A percentile compares a stretch with the other conserved stretches of the same genome.
Conservation (phyloP, 1,140 invertebrate genomes). For the Hypothenemus hampei region DNA sequence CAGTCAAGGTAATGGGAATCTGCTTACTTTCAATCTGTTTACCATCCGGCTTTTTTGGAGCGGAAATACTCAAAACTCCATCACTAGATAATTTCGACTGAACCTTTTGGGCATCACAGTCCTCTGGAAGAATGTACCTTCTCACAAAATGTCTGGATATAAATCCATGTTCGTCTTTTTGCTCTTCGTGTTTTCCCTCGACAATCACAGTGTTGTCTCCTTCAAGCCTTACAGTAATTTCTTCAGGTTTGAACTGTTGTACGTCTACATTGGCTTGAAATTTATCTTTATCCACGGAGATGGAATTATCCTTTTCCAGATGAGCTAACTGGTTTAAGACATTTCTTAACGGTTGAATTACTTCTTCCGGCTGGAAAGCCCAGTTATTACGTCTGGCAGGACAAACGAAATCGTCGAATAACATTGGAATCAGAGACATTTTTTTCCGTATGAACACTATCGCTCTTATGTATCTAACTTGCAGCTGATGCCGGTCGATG, state of each 20-base stretch:
- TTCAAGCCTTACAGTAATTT: slow-evolving; percentile 56
- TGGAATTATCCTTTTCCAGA: slow-evolving; percentile 27
- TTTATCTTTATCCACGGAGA: slow-evolving; percentile 46
- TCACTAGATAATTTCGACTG: slow-evolving; percentile 57
- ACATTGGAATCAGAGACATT: slow-evolving; percentile 1
- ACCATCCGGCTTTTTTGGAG: slow-evolving; percentile 51
- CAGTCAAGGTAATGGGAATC: slow-evolving; percentile 50
- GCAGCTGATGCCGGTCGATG: neutral
- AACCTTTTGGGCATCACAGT: neutral
- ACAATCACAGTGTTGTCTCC: slow-evolving; percentile 60
- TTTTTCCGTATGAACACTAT: neutral
- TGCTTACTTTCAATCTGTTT: slow-evolving; percentile 37
- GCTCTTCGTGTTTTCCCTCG: slow-evolving; percentile 62
- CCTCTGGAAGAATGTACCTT: neutral
- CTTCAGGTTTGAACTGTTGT: slow-evolving; percentile 58
- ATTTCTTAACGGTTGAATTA: neutral
- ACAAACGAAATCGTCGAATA: neutral
- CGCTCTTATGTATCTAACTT: neutral
- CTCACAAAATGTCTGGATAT: slow-evolving; percentile 12
- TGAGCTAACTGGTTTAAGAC: neutral
- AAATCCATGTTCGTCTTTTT: slow-evolving; percentile 1
- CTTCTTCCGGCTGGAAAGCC: slow-evolving; percentile 2
- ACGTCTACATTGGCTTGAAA: slow-evolving; percentile 50
- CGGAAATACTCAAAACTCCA: slow-evolving; percentile 57
- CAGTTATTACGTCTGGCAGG: neutral